Evolutionary conservation across 37 sponge, comb jelly and placozoan genomes (phyloP).

Genomic region (Aplysina aerophoba): DNA sequence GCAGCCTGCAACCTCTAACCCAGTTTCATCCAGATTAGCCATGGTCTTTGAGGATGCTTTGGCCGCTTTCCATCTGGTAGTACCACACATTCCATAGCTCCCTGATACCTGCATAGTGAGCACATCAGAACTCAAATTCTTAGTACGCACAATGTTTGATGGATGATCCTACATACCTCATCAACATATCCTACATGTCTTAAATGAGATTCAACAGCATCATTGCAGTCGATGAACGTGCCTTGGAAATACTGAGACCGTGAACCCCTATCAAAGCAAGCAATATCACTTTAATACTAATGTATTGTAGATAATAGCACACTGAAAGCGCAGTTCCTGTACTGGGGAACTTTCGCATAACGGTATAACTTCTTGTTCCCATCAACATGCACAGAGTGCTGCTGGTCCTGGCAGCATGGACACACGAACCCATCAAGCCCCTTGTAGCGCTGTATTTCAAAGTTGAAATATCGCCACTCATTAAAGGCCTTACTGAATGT

Average conservation of each 20-base stretch:
- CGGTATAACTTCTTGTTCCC: constrained; percentile 14
- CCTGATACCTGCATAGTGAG: not conserved
- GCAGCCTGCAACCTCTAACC: constrained; percentile 7
- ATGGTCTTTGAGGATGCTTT: constrained; percentile 18
- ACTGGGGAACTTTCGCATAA: constrained; percentile 9
- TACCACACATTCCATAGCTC: not conserved
- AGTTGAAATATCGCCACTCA: constrained; percentile 20
- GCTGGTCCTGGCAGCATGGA: not conserved
- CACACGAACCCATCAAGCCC: not conserved
- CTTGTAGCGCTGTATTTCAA: not conserved
- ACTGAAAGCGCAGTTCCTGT: not conserved
- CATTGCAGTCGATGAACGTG: not conserved
- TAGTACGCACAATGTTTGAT: not conserved
- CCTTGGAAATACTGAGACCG: not conserved
- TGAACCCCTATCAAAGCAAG: too few relatives aligned
- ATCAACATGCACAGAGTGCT: constrained; percentile 22
- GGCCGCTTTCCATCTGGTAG: constrained; percentile 20
- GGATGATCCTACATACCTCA: not conserved
- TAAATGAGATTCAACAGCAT: not conserved
- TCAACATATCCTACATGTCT: not conserved
- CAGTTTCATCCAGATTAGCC: constrained; percentile 25
- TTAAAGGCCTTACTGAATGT: not conserved
- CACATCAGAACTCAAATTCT: not conserved
- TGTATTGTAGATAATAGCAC: not conserved
- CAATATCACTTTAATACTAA: too few relatives aligned